These are phyloP conservation scores for Heliconius hermathena DNA, from an alignment of 1,140 invertebrate species.

Conservation along the genomic window DNA sequence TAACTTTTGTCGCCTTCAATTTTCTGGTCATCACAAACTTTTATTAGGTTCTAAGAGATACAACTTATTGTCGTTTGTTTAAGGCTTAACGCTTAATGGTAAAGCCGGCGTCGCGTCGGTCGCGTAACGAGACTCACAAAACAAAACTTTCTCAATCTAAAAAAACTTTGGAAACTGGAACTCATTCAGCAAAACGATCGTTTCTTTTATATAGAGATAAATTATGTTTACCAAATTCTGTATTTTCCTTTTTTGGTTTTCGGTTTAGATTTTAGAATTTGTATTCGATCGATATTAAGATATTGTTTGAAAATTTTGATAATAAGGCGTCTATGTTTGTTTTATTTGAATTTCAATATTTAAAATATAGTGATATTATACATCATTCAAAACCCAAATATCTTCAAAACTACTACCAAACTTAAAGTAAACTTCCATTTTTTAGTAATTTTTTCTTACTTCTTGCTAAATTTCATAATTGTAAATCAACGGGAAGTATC, in stretches of 20 bases:
- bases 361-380: too few relatives aligned
- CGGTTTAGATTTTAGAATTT: too few relatives aligned
- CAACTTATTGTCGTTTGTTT: conserved; percentile 14
- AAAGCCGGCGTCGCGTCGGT: conserved; percentile 2
- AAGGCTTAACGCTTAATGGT: conserved; percentile 8
- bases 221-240: not conserved
- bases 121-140: conserved; percentile 9
- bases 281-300: too few relatives aligned
- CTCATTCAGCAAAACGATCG: conserved; percentile 14
- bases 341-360: too few relatives aligned
- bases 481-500: too few relatives aligned
- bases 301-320: too few relatives aligned
- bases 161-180: conserved; percentile 8
- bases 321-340: too few relatives aligned
- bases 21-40: conserved; percentile 14
- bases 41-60: conserved; percentile 15
- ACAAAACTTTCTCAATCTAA: conserved; percentile 14
- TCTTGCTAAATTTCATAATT: too few relatives aligned
- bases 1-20: conserved; percentile 7
- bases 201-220: not conserved
- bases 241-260: not conserved
- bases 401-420: too few relatives aligned
- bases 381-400: too few relatives aligned
- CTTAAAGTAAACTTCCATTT: too few relatives aligned
- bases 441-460: too few relatives aligned